These are phyloP conservation scores for Tipula vernalis DNA, from an alignment of 2,888 invertebrate genomes.

Conservation along the genomic window DNA sequence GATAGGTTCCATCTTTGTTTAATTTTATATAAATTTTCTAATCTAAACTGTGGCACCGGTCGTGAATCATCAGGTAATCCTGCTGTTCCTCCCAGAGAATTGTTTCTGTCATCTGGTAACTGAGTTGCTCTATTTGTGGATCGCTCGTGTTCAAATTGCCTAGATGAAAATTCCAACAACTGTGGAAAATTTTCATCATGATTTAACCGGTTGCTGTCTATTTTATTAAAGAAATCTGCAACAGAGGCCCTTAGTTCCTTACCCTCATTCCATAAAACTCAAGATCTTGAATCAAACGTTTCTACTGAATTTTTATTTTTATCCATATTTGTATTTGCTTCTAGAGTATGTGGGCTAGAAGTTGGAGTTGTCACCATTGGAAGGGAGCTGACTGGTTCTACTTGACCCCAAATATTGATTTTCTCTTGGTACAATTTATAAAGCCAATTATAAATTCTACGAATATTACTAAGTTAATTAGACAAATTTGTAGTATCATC, in stretches of 20 bases:
- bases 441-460: neutral
- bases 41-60: too few relatives aligned
- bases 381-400: neutral
- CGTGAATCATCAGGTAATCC: too few relatives aligned
- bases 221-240: neutral
- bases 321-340: neutral
- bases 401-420: neutral
- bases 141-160: too few relatives aligned
- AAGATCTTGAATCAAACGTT: neutral
- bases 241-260: neutral
- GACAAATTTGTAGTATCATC: neutral
- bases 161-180: too few relatives aligned
- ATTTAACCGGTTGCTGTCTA: too few relatives aligned
- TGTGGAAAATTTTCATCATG: too few relatives aligned
- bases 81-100: neutral
- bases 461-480: neutral
- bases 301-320: too few relatives aligned
- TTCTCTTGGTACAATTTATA: neutral
- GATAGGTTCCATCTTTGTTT: too few relatives aligned
- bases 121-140: too few relatives aligned
- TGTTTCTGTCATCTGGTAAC: too few relatives aligned
- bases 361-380: neutral
- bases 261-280: neutral
- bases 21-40: too few relatives aligned
- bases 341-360: neutral